Base-by-base conservation (phyloP, 2,113 vertebrate genomes). In the Notechis scutatus region DNA sequence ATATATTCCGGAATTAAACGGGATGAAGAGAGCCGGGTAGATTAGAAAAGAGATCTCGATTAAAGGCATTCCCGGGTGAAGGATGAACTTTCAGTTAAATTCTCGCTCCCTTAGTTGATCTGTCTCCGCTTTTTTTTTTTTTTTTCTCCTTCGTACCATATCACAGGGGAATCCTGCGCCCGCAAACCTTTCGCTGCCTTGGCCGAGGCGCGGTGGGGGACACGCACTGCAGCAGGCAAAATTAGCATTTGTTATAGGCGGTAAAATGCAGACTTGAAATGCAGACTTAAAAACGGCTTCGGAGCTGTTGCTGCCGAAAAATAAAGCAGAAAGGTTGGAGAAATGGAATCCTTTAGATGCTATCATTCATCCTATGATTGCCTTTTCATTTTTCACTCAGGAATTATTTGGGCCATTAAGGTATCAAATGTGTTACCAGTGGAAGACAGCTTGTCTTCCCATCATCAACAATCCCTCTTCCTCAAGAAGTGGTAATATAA, bases 91-190 rank as follows among this genome's bases (percentile, higher is more conserved):
- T 90, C 93, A 55, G 5, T 0, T 10, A 0, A 90, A 47, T 59
- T 0, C 87, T 45, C 39, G 1, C 0, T 14, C 10, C 2, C 5
- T 0, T 7, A 9, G 1, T 1, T 86, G 45, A 15, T 54, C 18
- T 55, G n/a, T 14, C 20, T 7, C 10, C 29, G 1, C n/a, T 61
- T 15, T 26, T 7, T 6, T 6, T 59, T 24, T 26, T 61, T 11
- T 1, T 61, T 11, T 47, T 50, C 26, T 61, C 12, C 42, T 57
- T 52, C 21, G 2, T 26, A 1, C 20, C 39, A 64, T 50, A 50
- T 39, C 56, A 86, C 18, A 42, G 18, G 2, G 3, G 50, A 0
- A 9, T 15, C 2, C 20, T 3, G 88, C 1, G 0, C 34, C 69
- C 1, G 52, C 24, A 0, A 15, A 50, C 89, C 47, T 50, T 8